Evolutionary conservation across 2,797 vertebrate species (phyloP).

Genomic region (Tapera naevia): DNA sequence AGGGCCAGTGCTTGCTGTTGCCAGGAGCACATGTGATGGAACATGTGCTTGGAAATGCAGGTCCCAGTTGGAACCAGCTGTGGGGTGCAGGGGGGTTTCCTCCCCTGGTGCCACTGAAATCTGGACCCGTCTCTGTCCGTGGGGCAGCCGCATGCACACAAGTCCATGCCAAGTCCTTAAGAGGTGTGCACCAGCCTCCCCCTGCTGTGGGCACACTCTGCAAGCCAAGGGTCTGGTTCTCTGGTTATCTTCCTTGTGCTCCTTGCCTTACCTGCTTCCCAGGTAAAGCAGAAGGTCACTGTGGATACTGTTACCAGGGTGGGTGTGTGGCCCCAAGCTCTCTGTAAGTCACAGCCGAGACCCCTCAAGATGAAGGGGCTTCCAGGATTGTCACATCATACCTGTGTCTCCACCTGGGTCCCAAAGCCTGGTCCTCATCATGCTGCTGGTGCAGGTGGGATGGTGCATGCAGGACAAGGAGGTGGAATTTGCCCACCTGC

Average conservation of each 20-base stretch:
- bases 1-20: rapidly evolving
- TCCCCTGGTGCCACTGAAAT: not conserved
- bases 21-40: rapidly evolving
- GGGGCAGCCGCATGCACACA: rapidly evolving
- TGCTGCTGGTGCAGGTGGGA: not conserved
- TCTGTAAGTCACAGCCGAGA: rapidly evolving
- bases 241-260: not conserved
- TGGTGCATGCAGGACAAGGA: rapidly evolving
- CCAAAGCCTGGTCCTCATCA: not conserved
- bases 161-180: not conserved
- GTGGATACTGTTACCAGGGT: not conserved
- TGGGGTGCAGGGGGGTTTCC: rapidly evolving
- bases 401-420: rapidly evolving
- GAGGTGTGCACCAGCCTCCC: not conserved
- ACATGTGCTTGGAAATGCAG: rapidly evolving
- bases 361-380: rapidly evolving
- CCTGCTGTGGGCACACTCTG: rapidly evolving
- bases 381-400: rapidly evolving
- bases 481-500: not conserved
- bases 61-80: not conserved
- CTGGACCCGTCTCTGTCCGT: rapidly evolving
- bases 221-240: not conserved
- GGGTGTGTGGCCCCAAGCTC: not conserved
- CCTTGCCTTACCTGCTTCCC: too few relatives aligned
- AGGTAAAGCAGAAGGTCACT: not conserved